phyloP scores from a whole-genome alignment of 2,888 invertebrate genomes.

The Abrostola tripartita region DNA sequence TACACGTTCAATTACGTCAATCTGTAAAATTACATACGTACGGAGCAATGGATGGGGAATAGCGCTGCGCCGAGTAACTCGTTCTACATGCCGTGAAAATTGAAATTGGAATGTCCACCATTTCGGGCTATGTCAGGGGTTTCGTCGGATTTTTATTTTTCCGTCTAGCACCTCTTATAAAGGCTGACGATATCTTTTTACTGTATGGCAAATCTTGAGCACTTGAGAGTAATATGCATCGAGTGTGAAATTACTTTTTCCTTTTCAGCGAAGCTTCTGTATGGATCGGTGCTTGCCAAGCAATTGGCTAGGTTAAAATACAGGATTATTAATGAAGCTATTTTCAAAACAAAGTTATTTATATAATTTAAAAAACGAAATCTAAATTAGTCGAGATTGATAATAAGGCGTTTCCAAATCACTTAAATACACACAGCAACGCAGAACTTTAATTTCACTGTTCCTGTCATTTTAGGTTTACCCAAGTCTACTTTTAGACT shows the following conservation, averaged over 20 bases:
- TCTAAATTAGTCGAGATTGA: no score
- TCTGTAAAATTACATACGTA: conserved; percentile 33
- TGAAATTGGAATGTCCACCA: conserved; percentile 43
- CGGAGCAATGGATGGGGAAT: conserved; percentile 27
- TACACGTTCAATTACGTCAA: conserved; percentile 37
- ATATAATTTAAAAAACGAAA: no score
- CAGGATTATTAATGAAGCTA: no score
- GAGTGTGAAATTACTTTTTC: conserved; percentile 30
- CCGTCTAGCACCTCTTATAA: conserved; percentile 10
- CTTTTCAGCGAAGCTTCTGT: conserved; percentile 28
- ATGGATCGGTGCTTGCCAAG: conserved; percentile 30
- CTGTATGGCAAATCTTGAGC: conserved; percentile 37
- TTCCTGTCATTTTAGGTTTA: no score
- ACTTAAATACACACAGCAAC: no score
- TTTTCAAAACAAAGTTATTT: no score
- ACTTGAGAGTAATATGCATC: conserved; percentile 31
- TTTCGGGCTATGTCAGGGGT: conserved; percentile 35
- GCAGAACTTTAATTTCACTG: no score
- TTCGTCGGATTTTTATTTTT: conserved; percentile 11
- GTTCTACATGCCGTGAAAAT: conserved; percentile 38
- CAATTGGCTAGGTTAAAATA: conserved; percentile 8
- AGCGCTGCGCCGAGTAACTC: conserved; percentile 13
- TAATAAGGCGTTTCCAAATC: no score
- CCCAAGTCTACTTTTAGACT: neutral
- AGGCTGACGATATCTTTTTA: conserved; percentile 45